Evolutionary conservation across 2,113 vertebrate species (phyloP).

Genomic region (Chloroceryle aenea): DNA sequence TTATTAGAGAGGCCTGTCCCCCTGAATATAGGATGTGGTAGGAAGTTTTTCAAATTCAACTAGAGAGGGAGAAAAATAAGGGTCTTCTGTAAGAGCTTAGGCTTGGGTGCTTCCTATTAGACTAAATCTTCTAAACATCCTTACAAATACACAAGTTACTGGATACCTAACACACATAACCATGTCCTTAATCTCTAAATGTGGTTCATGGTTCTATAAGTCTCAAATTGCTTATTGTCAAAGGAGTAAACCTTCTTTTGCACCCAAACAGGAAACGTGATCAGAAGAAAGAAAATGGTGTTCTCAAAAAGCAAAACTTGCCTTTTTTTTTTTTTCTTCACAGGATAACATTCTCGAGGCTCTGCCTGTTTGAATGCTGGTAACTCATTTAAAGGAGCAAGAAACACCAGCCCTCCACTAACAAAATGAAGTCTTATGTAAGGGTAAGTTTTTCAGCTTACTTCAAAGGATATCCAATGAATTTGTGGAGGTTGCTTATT

Average conservation of each 20-base stretch:
- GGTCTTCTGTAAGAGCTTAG: background rate
- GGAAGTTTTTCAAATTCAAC: background rate
- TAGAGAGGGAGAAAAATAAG: background rate
- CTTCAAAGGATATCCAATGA: conserved; percentile 44
- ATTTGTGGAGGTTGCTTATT: conserved; percentile 45
- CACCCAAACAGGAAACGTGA: background rate
- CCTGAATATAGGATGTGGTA: background rate
- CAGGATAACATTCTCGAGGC: background rate
- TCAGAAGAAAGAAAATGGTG: background rate
- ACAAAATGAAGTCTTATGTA: conserved; percentile 24
- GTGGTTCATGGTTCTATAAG: background rate
- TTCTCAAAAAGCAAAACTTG: background rate
- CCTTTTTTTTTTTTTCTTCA: background rate
- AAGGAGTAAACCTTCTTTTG: background rate
- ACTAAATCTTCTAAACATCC: background rate
- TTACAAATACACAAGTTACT: background rate
- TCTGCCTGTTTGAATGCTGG: background rate
- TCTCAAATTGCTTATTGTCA: background rate
- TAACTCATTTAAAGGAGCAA: background rate
- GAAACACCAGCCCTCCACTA: background rate
- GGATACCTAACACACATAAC: background rate
- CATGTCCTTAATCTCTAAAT: background rate
- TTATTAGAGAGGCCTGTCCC: background rate
- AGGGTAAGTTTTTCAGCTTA: conserved; percentile 1
- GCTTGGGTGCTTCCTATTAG: background rate